These are phyloP conservation scores for Tridacna gigas DNA, from an alignment of 2,888 invertebrate species.

Conservation along the genomic window DNA sequence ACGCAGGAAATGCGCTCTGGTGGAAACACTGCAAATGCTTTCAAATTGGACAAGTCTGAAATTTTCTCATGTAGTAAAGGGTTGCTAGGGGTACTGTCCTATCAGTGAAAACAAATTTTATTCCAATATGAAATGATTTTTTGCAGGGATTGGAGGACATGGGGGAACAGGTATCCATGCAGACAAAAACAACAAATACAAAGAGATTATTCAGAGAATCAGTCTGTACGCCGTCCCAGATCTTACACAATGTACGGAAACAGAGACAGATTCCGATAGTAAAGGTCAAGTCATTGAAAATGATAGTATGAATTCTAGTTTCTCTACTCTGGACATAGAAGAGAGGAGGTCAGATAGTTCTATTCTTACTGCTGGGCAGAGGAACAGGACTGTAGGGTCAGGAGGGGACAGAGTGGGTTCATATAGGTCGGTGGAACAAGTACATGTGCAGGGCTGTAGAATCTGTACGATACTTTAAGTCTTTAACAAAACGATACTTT, in stretches of 20 bases:
- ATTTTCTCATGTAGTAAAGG: too few species aligned
- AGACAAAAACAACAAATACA: slow-evolving; percentile 82
- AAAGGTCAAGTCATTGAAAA: slow-evolving; percentile 55
- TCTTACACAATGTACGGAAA: slow-evolving; percentile 67
- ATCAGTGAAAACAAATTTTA: too few species aligned
- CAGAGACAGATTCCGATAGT: slow-evolving; percentile 57
- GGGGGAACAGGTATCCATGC: slow-evolving; percentile 84
- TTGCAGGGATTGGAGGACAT: slow-evolving; percentile 84
- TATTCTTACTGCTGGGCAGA: not conserved
- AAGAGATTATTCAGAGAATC: slow-evolving; percentile 82
- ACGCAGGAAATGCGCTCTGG: too few species aligned
- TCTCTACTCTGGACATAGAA: slow-evolving; percentile 24
- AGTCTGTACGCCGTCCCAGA: slow-evolving; percentile 77
- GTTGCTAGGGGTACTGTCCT: too few species aligned
- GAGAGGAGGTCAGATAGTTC: slow-evolving; percentile 29
- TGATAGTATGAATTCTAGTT: slow-evolving; percentile 30
- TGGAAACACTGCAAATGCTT: too few species aligned
- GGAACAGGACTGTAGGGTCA: not conserved
- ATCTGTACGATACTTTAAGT: slow-evolving; percentile 78
- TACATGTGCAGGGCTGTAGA: slow-evolving; percentile 78
- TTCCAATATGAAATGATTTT: too few species aligned
- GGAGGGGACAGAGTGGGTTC: slow-evolving; percentile 8
- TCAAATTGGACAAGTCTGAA: too few species aligned
- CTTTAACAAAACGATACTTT: not conserved
- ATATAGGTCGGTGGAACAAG: slow-evolving; percentile 67